These are phyloP conservation scores for Drosophila maculinotata DNA, from an alignment of 2,888 invertebrate species.

Conservation along the genomic window DNA sequence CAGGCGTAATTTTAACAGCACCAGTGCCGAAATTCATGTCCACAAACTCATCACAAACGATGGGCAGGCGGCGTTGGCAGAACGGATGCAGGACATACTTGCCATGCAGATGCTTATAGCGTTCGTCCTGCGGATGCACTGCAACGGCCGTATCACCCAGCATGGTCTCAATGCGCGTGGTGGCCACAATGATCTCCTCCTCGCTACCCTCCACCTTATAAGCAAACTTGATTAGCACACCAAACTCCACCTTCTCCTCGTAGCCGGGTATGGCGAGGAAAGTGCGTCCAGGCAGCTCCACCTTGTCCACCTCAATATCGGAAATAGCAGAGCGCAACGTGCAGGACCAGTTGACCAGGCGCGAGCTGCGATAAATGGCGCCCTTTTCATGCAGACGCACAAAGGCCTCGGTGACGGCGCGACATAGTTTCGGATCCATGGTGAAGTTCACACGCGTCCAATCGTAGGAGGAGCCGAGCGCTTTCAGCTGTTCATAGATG, in stretches of 20 bases:
- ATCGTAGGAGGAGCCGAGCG: constrained; percentile 96
- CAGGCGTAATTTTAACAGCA: constrained; percentile 99
- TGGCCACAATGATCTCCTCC: constrained; percentile 96
- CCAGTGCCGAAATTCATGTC: constrained; percentile 98
- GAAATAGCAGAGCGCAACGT: constrained; percentile 98
- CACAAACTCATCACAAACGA: constrained; percentile 97
- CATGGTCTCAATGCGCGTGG: constrained; percentile 99
- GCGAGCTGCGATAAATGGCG: constrained; percentile 96
- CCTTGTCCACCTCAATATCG: constrained; percentile 99
- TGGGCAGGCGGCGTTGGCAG: constrained; percentile 91
- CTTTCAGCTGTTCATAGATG: constrained; percentile 93
- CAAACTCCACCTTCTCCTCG: constrained; percentile 90
- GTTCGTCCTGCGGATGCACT: constrained; percentile 96
- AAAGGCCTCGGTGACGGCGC: constrained; percentile 97
- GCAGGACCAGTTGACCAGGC: constrained; percentile 99
- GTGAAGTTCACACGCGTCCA: constrained; percentile 98
- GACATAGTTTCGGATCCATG: constrained; percentile 95
- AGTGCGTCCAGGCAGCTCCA: constrained; percentile 94
- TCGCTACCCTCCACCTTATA: constrained; percentile 89
- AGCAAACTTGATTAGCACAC: constrained; percentile 95
- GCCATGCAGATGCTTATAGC: constrained; percentile 94
- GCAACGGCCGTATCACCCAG: constrained; percentile 98
- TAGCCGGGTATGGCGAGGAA: constrained; percentile 94
- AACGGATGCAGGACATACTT: constrained; percentile 95
- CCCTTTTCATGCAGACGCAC: constrained; percentile 94